These are phyloP conservation scores for Sabellastarte sp. DNA, from an alignment of 2,888 invertebrate genomes.

Conservation along the genomic window DNA sequence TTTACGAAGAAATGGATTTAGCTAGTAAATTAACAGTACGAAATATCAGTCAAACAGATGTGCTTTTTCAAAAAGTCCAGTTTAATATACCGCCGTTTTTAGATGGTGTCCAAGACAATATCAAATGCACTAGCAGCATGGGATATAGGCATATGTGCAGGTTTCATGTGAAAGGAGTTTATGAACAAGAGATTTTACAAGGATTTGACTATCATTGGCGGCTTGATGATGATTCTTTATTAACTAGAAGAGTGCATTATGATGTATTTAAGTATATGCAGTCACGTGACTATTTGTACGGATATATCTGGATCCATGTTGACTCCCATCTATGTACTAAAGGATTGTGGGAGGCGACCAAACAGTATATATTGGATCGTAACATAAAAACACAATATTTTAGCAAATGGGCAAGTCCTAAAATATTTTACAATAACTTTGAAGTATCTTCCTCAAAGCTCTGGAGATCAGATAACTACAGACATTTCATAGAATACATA, in stretches of 20 bases:
- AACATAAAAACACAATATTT: conserved; percentile 16
- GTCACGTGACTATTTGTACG: conserved; percentile 17
- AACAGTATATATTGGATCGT: conserved; percentile 11
- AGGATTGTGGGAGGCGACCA: conserved; percentile 26
- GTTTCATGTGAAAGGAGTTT: conserved; percentile 28
- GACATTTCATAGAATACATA: conserved; percentile 22
- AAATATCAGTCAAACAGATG: conserved; percentile 4
- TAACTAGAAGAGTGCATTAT: conserved; percentile 18
- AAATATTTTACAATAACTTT: conserved; percentile 31
- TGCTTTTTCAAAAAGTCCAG: conserved; percentile 25
- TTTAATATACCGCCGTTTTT: conserved; percentile 25
- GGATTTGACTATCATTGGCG: conserved; percentile 30
- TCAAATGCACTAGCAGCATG: conserved; percentile 18
- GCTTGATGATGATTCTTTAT: conserved; percentile 30
- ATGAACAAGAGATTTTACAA: conserved; percentile 22
- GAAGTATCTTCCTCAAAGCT: conserved; percentile 24
- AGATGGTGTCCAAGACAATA: conserved; percentile 6
- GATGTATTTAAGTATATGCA: conserved; percentile 30
- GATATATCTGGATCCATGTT: conserved; percentile 18
- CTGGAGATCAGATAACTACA: conserved; percentile 23
- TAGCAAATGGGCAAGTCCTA: conserved; percentile 17
- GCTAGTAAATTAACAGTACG: conserved; percentile 4
- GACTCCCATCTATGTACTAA: conserved; percentile 17
- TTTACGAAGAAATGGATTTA: conserved; percentile 26
- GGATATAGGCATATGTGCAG: conserved; percentile 33